Base-by-base conservation (phyloP, 2,113 vertebrate genomes). In the Paracyprichromis sp. region DNA sequence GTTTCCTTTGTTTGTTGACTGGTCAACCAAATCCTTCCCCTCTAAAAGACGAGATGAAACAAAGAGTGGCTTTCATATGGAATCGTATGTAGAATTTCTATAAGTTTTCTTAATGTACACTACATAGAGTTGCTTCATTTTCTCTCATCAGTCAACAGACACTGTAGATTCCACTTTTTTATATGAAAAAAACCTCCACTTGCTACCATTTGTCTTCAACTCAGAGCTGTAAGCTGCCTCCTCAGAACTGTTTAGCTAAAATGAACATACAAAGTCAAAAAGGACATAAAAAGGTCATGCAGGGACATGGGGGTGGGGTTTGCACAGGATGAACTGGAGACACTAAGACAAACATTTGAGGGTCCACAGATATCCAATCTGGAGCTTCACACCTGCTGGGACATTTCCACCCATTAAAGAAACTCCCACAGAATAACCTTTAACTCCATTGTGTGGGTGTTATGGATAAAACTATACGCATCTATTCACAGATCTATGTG, bases 1-100 rank as follows among this genome's bases (percentile, higher is more conserved):
- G 80, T 85, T 95, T 94, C 88, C 92, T 94, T 45, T 91, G 80
- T 94, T 94, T 95, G 92, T 94, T 88, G 92, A 88, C 86, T 83
- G 53, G 21, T 87, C 66, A 82, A 83, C 82, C 24, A 54, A 92
- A 90, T 91, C 88, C 83, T 92, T 90, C 80, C 82, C 89, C 52
- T 88, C 43, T 57, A 54, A 80, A 80, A 80, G 61, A 88, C 0
- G 0, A 63, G 40, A 43, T 45, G 34, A 52, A 56, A 45, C 38
- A 85, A 78, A 66, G 31, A 29, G n/a, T 78, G 17, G 10, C 45
- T 78, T 52, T 52, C 45, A 78, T 52, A 8, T 34, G 17, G 24
- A 78, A 50, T 78, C 12, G 10, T 36, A 21, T 80, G 47, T 14
- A 80, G 26, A 26, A 38, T 76, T 38, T 54, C 5, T 50, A 78